Conservation (phyloP, 2,888 invertebrate genomes). For the Pherbina coryleti region DNA sequence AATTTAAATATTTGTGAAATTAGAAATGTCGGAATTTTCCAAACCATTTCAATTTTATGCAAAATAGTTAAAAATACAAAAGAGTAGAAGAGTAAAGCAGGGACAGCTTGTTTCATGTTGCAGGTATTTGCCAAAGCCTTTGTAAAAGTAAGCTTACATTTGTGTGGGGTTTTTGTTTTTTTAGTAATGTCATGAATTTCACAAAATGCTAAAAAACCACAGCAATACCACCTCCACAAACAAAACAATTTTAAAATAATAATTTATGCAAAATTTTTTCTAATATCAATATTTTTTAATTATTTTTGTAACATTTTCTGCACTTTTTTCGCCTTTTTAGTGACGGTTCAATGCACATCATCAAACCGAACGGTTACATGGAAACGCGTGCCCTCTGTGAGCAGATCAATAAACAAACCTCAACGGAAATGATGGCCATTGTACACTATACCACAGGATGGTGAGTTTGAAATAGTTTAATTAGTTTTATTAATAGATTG, state of each 20-base stretch:
- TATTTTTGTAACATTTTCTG: background rate
- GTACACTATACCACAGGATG: slow-evolving; percentile 82
- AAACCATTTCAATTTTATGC: slow-evolving; percentile 20
- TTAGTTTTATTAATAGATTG: no score
- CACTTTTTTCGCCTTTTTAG: slow-evolving; percentile 54
- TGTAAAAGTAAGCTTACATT: background rate
- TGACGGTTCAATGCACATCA: slow-evolving; percentile 70
- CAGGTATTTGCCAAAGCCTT: background rate
- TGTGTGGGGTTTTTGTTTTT: no score
- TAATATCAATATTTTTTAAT: slow-evolving; percentile 34
- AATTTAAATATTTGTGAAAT: background rate
- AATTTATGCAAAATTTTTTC: slow-evolving; percentile 27
- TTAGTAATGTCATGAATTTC: background rate
- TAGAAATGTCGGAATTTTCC: slow-evolving; percentile 11
- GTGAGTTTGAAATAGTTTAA: slow-evolving; percentile 69
- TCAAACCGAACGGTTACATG: slow-evolving; percentile 69
- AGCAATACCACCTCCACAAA: background rate
- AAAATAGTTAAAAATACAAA: background rate
- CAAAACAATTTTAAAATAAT: background rate
- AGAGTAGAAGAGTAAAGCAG: background rate
- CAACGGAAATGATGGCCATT: slow-evolving; percentile 74
- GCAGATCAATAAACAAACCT: slow-evolving; percentile 70
- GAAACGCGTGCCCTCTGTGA: slow-evolving; percentile 70
- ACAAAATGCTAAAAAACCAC: background rate
- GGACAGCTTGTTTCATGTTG: background rate